A percentile compares a stretch with the other conserved stretches of the same genome.
phyloP scores from a whole-genome alignment of 2,797 vertebrate genomes.

The Ptychobarbus kaznakovi region DNA sequence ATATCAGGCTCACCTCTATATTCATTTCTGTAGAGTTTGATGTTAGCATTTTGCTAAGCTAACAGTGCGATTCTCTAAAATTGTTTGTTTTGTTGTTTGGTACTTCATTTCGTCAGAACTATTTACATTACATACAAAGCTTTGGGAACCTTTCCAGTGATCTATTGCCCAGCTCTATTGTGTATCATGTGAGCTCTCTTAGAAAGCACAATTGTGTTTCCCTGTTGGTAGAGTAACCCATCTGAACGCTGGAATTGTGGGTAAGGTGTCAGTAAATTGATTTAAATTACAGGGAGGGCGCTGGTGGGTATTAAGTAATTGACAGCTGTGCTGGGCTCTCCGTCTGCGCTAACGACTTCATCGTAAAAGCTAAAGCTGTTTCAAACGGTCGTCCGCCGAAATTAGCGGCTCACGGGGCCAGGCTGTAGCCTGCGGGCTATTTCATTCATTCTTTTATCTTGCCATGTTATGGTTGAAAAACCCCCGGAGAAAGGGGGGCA shows the following conservation, averaged over 20 bases:
- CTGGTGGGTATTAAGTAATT: conserved; percentile 48
- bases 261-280: conserved; percentile 42
- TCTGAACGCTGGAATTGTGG: conserved; percentile 1
- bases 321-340: conserved; percentile 41
- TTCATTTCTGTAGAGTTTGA: background rate
- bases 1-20: background rate
- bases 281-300: conserved; percentile 42
- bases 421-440: conserved; percentile 26
- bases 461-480: conserved; percentile 33
- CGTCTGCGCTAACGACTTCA: conserved; percentile 33
- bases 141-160: conserved; percentile 18
- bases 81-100: conserved; percentile 1
- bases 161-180: background rate
- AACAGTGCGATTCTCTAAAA: background rate
- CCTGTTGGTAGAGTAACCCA: conserved; percentile 21
- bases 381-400: conserved; percentile 13
- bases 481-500: conserved; percentile 12
- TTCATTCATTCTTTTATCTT: conserved; percentile 44
- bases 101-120: background rate
- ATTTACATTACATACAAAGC: background rate
- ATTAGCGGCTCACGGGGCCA: conserved; percentile 1
- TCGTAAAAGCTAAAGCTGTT: conserved; percentile 43
- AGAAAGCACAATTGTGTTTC: conserved; percentile 15
- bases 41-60: background rate
- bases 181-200: background rate